These are phyloP conservation scores for Drosophila mauritiana DNA, from an alignment of 1,140 invertebrate species.

Conservation along the genomic window DNA sequence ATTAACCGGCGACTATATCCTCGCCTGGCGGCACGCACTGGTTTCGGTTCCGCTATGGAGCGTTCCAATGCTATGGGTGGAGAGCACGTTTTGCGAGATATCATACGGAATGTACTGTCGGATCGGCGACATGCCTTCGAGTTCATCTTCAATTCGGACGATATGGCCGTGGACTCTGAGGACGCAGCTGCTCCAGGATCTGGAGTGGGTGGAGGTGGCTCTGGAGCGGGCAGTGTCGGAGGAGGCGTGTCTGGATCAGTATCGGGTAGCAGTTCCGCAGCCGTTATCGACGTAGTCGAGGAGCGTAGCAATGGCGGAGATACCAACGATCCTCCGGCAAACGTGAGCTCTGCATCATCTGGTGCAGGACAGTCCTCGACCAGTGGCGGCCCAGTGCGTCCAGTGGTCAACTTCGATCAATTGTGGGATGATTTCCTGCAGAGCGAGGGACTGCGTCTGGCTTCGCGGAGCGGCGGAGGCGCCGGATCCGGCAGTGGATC, in stretches of 20 bases:
- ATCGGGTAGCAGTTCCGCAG: slow-evolving; percentile 15
- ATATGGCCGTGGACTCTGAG: slow-evolving; percentile 72
- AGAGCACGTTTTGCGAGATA: slow-evolving; percentile 72
- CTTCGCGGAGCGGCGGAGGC: slow-evolving; percentile 47
- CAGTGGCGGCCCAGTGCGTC: slow-evolving; percentile 35
- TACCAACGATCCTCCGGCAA: slow-evolving; percentile 3
- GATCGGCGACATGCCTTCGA: slow-evolving; percentile 77
- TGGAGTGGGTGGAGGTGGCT: neutral
- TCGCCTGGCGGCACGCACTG: slow-evolving; percentile 54
- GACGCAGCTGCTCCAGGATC: slow-evolving; percentile 32
- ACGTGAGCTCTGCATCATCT: slow-evolving; percentile 61
- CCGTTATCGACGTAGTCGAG: slow-evolving; percentile 85
- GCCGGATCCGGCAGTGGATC: neutral
- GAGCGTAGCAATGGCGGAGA: slow-evolving; percentile 81
- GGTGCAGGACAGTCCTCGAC: neutral
- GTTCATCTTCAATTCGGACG: slow-evolving; percentile 78
- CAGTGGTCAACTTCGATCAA: slow-evolving; percentile 75
- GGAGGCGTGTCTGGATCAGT: slow-evolving; percentile 1
- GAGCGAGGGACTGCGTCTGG: slow-evolving; percentile 69
- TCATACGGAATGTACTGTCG: slow-evolving; percentile 74
- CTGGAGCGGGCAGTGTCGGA: neutral
- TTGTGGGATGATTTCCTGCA: slow-evolving; percentile 79
- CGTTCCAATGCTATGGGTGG: slow-evolving; percentile 63
- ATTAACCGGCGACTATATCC: slow-evolving; percentile 73
- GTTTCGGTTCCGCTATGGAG: slow-evolving; percentile 34